Conservation (phyloP, 2,888 invertebrate species). For the Spilarctia lutea region DNA sequence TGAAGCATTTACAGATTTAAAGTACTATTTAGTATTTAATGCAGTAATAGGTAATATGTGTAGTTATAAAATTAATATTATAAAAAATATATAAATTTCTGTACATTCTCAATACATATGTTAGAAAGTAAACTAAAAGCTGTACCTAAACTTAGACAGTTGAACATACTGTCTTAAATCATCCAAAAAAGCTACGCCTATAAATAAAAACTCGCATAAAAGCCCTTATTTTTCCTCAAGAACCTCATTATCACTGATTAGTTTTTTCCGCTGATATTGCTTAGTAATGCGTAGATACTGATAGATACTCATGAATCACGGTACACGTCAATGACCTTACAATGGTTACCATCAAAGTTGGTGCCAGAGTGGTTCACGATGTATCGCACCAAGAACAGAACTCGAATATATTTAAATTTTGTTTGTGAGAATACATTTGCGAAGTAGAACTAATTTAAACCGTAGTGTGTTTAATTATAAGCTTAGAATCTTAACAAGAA, state of each 20-base stretch:
- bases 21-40: too few relatives aligned
- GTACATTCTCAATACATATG: too few relatives aligned
- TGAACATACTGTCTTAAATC: not conserved
- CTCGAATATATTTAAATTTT: conserved; percentile 18
- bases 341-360: conserved; percentile 18
- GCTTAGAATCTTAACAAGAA: not conserved
- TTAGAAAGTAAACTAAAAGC: too few relatives aligned
- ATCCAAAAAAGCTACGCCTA: conserved; percentile 11
- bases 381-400: conserved; percentile 22
- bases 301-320: conserved; percentile 65
- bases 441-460: conserved; percentile 10
- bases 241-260: conserved; percentile 73
- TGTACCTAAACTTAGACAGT: not conserved
- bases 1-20: too few relatives aligned
- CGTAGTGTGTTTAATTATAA: not conserved
- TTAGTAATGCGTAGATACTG: conserved; percentile 52
- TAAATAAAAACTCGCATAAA: conserved; percentile 65
- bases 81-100: too few relatives aligned
- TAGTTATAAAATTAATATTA: too few relatives aligned
- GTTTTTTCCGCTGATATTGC: conserved; percentile 58
- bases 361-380: conserved; percentile 36
- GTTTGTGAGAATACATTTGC: conserved; percentile 1
- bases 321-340: conserved; percentile 48
- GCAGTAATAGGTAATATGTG: too few relatives aligned
- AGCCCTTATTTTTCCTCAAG: conserved; percentile 65